Percentiles rank a stretch among this genome's conserved stretches.
phyloP scores from a whole-genome alignment of 2,113 vertebrate genomes.

The Acrocephalus arundinaceus region DNA sequence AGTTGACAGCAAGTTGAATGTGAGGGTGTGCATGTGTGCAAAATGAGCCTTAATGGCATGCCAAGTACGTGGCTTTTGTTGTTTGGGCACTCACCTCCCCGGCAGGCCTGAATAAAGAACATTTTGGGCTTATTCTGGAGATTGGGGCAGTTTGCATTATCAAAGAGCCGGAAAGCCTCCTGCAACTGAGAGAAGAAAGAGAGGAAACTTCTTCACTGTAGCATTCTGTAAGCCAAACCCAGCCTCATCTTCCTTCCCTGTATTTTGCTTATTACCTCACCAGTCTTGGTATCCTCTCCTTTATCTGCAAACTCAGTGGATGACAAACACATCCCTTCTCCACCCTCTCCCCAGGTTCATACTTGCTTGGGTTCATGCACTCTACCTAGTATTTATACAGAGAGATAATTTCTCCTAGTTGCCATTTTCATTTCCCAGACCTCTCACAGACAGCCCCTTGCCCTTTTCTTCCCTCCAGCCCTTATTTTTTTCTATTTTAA shows the following conservation, averaged over 20 bases:
- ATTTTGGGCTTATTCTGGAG: constrained; percentile 99
- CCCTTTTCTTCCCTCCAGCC: background rate
- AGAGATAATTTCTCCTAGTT: background rate
- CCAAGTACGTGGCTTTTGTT: background rate
- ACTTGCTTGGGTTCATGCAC: background rate
- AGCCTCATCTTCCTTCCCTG: background rate
- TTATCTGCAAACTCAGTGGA: background rate
- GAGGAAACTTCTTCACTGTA: background rate
- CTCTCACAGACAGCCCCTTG: background rate
- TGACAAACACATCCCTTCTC: background rate
- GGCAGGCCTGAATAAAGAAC: constrained; percentile 97
- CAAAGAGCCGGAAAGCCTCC: constrained; percentile 88
- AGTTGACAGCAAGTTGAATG: constrained; percentile 74
- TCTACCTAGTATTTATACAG: background rate
- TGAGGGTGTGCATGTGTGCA: constrained; percentile 27
- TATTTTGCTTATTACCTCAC: background rate
- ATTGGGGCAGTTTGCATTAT: constrained; percentile 89
- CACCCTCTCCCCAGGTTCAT: background rate
- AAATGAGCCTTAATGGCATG: constrained; percentile 23
- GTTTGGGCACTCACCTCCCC: constrained; percentile 85
- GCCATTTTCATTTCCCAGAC: background rate
- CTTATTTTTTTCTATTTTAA: background rate
- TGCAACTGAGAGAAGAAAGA: constrained; percentile 79
- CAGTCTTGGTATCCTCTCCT: background rate
- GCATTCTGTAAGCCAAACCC: background rate